Evolutionary conservation across 2,797 vertebrate genomes (phyloP).

Genomic region (Hoplostethus atlanticus): DNA sequence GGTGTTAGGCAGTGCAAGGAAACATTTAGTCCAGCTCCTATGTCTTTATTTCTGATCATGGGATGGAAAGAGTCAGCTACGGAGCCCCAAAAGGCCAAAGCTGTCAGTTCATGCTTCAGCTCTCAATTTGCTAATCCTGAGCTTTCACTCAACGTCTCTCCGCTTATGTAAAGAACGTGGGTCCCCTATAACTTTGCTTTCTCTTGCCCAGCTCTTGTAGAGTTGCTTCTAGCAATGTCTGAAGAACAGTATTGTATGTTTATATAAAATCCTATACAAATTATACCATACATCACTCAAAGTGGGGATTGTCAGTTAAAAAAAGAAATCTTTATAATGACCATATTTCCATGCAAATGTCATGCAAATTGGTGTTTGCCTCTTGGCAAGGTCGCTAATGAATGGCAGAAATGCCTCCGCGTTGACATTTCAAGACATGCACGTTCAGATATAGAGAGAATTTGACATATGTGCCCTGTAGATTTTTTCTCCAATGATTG

Average conservation of each 20-base stretch:
- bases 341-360: conserved; percentile 35
- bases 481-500: conserved; percentile 49
- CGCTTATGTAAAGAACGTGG: neutral
- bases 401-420: conserved; percentile 26
- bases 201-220: too few relatives aligned
- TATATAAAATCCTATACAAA: neutral
- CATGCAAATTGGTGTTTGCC: conserved; percentile 25
- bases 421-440: conserved; percentile 19
- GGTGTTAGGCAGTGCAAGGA: conserved; percentile 1
- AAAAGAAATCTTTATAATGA: conserved; percentile 14
- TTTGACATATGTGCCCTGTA: conserved; percentile 53
- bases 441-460: conserved; percentile 40
- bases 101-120: conserved; percentile 6
- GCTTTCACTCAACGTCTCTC: conserved; percentile 1
- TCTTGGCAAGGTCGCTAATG: conserved; percentile 33
- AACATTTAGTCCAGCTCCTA: neutral
- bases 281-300: neutral
- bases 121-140: conserved; percentile 9
- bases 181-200: neutral
- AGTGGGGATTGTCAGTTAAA: neutral
- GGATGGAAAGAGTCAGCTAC: neutral
- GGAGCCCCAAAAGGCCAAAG: conserved; percentile 15
- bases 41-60: conserved; percentile 4
- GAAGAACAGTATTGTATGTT: neutral
- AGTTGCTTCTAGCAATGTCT: neutral